Evolutionary conservation across 1,140 invertebrate genomes (phyloP).

Genomic region (Scaptodrosophila lebanonensis): DNA sequence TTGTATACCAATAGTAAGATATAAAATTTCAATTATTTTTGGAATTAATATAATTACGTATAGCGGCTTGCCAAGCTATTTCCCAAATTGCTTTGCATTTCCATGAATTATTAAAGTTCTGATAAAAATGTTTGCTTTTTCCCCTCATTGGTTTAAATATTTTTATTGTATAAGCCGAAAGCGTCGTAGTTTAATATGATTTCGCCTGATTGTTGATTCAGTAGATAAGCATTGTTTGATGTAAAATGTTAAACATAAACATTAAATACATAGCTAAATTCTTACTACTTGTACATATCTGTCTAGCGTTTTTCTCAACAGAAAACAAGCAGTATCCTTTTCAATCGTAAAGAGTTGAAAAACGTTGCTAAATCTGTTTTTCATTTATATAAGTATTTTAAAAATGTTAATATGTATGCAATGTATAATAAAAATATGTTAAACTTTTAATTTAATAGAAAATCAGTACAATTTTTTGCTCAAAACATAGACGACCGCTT

Average conservation of each 20-base stretch:
- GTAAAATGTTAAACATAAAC: slow-evolving; percentile 52
- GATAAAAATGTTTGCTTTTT: too few relatives aligned
- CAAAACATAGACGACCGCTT: slow-evolving; percentile 11
- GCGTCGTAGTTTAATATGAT: slow-evolving; percentile 52
- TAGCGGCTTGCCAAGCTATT: slow-evolving; percentile 18
- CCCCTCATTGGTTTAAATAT: slow-evolving; percentile 39
- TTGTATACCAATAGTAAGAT: slow-evolving; percentile 6
- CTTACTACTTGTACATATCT: slow-evolving; percentile 33
- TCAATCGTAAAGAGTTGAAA: slow-evolving; percentile 15
- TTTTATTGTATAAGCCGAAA: slow-evolving; percentile 54
- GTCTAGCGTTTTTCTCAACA: slow-evolving; percentile 34
- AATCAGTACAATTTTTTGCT: slow-evolving; percentile 67
- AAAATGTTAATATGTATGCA: slow-evolving; percentile 43
- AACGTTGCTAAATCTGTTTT: slow-evolving; percentile 31
- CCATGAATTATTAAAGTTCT: slow-evolving; percentile 20
- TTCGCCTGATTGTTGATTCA: slow-evolving; percentile 40
- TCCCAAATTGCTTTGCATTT: slow-evolving; percentile 54
- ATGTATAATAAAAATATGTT: slow-evolving; percentile 36
- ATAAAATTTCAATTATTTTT: too few relatives aligned
- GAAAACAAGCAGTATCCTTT: too few relatives aligned
- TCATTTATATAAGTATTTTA: slow-evolving; percentile 15
- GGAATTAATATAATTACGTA: slow-evolving; percentile 59
- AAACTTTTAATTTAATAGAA: slow-evolving; percentile 40
- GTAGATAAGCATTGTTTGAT: slow-evolving; percentile 29
- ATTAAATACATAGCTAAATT: too few relatives aligned